Evolutionary conservation across 2,797 vertebrate species (phyloP).

Genomic region (Pipistrellus kuhlii): DNA sequence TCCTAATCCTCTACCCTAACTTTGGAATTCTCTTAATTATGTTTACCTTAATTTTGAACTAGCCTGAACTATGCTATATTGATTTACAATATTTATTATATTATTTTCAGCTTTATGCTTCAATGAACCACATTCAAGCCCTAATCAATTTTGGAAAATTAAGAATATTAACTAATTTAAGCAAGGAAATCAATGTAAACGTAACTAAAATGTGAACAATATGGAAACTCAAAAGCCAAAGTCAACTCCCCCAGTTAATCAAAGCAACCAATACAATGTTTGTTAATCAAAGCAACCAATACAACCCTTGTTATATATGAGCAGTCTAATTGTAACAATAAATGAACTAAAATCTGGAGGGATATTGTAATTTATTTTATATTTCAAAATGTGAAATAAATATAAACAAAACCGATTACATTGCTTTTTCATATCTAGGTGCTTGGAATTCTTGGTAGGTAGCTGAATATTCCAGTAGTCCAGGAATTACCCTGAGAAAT

Average conservation of each 20-base stretch:
- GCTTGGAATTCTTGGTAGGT: neutral
- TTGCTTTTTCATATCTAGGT: constrained; percentile 35
- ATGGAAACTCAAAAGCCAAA: constrained; percentile 10
- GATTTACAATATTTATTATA: neutral
- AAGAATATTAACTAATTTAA: constrained; percentile 53
- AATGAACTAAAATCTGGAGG: neutral
- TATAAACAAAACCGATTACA: constrained; percentile 16
- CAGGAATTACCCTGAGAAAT: neutral
- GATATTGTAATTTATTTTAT: constrained; percentile 7
- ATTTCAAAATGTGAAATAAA: constrained; percentile 40
- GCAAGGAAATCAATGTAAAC: constrained; percentile 37
- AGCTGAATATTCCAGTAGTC: neutral
- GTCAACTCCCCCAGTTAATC: neutral
- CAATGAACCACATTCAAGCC: neutral
- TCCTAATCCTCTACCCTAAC: neutral
- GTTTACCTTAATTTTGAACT: constrained; percentile 19
- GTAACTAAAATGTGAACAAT: constrained; percentile 23
- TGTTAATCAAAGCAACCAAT: constrained; percentile 13
- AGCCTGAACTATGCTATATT: neutral
- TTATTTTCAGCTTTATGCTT: constrained; percentile 50
- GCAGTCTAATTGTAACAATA: constrained; percentile 5
- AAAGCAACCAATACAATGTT: constrained; percentile 7
- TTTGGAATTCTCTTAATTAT: constrained; percentile 19
- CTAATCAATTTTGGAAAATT: constrained; percentile 13
- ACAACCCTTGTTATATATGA: neutral